A percentile compares a stretch with the other conserved stretches of the same genome.
Conservation (phyloP, 2,797 vertebrate species). For the Botia almorhae region DNA sequence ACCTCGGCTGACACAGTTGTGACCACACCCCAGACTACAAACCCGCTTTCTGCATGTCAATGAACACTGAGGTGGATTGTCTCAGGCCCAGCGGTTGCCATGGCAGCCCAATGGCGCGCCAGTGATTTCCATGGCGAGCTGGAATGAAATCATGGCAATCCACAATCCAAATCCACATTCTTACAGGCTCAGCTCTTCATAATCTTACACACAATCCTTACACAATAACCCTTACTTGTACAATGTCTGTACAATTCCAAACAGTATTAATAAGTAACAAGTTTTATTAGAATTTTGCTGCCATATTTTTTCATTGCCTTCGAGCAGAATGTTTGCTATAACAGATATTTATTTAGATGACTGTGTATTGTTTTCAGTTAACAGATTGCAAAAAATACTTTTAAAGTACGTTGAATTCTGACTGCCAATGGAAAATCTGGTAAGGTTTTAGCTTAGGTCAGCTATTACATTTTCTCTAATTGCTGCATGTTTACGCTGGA, state of each 20-base stretch:
- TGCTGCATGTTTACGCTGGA: too few relatives aligned
- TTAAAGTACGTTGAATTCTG: too few relatives aligned
- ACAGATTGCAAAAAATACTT: too few relatives aligned
- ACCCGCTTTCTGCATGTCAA: conserved; percentile 35
- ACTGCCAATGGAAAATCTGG: too few relatives aligned
- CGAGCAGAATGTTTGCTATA: not conserved
- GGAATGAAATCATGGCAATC: conserved; percentile 68
- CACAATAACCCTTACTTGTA: not conserved
- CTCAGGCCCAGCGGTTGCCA: conserved; percentile 67
- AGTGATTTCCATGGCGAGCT: conserved; percentile 66
- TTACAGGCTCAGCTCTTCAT: conserved; percentile 55
- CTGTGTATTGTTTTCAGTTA: not conserved
- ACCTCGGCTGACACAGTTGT: conserved; percentile 5
- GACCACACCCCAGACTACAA: conserved; percentile 35
- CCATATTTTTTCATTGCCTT: not conserved
- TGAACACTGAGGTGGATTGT: conserved; percentile 55
- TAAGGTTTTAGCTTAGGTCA: too few relatives aligned
- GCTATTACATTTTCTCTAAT: too few relatives aligned
- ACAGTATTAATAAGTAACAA: not conserved
- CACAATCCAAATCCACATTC: conserved; percentile 69
- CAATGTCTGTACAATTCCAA: not conserved
- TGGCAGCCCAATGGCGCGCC: conserved; percentile 65
- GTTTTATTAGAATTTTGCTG: not conserved
- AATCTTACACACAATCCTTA: conserved; percentile 13
- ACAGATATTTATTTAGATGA: not conserved